Conservation (phyloP, 2,797 vertebrate genomes). For the Arctocebus calabarensis region DNA sequence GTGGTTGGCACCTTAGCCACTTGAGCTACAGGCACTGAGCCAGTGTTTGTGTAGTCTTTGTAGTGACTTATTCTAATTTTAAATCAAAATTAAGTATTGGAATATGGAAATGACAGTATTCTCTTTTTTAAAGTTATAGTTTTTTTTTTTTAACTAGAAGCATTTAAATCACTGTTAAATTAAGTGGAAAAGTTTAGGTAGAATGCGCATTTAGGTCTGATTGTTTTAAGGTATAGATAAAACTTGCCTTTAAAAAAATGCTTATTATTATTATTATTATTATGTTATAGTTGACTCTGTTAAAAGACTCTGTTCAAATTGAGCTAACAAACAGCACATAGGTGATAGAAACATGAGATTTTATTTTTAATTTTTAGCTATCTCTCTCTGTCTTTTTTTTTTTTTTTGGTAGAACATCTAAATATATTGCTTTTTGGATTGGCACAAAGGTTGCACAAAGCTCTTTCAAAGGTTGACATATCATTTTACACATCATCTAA, state of each 20-base stretch:
- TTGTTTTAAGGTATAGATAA: neutral
- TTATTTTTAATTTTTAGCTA: neutral
- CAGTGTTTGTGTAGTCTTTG: neutral
- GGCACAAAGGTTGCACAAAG: conserved; percentile 87
- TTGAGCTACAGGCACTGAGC: too few species aligned
- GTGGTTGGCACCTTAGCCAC: too few species aligned
- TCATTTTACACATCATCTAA: conserved; percentile 84
- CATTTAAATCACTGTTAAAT: neutral
- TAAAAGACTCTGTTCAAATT: conserved; percentile 10
- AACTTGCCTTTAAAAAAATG: neutral
- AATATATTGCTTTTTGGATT: conserved; percentile 88
- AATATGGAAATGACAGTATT: conserved; percentile 30
- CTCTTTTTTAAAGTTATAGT: conserved; percentile 3
- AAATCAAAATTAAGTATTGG: conserved; percentile 48
- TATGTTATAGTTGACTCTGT: neutral
- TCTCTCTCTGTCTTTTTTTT: too few species aligned
- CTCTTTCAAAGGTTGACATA: conserved; percentile 87
- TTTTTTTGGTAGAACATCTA: conserved; percentile 87
- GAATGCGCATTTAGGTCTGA: neutral
- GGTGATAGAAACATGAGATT: neutral
- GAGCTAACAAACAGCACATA: neutral
- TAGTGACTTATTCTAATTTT: conserved; percentile 26
- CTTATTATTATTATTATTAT: too few species aligned
- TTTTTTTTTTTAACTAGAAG: neutral
- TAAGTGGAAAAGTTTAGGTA: conserved; percentile 5